Evolutionary conservation across 1,140 invertebrate species (phyloP), one percentile per base, ranked within the genome.

Genomic region (Drosophila willistoni): DNA sequence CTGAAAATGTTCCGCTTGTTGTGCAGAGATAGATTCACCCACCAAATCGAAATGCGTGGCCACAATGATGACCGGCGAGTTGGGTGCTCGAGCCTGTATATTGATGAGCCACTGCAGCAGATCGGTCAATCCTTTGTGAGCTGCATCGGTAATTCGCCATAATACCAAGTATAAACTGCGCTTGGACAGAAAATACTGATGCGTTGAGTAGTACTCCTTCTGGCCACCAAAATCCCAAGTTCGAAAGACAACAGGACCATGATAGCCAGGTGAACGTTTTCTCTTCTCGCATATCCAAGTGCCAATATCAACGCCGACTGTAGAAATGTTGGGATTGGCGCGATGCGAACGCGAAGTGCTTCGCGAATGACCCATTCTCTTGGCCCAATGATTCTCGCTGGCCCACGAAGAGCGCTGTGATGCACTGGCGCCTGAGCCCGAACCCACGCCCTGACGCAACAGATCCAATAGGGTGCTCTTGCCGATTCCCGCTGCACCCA

Each of bases 161-260:
- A 98, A 94, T 3, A 99, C 98, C 12, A 99, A 93, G 90, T 99
- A 99, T 0, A 99, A 93, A 69, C 98, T 99, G 36, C 99, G 93
- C 74, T 98, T 98, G 0, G 98, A 99, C 12, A 99, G 93, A 91
- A 99, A 99, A 92, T 99, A 99, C 86, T 99, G 98, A 94, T 99
- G 98, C 1, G 98, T 99, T 0, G 98, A 97, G 91, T 99, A 99
- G 90, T 98, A 98, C 93, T 99, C 98, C 85, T 96, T 95, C 93
- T 99, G 98, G 0, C 98, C 98, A n/a, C 98, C 98, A 94, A 99
- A 99, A 93, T 99, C 99, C 98, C 99, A 99, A 0, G 98, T 99
- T 65, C 98, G 94, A 93, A 99, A 99, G n/a, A 97, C 96, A 54
- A 99, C 96, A 0, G 97, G 95, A 0, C 98, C 98, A 73, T 96